A percentile compares a stretch with the other conserved stretches of the same genome.
phyloP scores from a whole-genome alignment of 2,113 vertebrate genomes.

The Thunnus thynnus region DNA sequence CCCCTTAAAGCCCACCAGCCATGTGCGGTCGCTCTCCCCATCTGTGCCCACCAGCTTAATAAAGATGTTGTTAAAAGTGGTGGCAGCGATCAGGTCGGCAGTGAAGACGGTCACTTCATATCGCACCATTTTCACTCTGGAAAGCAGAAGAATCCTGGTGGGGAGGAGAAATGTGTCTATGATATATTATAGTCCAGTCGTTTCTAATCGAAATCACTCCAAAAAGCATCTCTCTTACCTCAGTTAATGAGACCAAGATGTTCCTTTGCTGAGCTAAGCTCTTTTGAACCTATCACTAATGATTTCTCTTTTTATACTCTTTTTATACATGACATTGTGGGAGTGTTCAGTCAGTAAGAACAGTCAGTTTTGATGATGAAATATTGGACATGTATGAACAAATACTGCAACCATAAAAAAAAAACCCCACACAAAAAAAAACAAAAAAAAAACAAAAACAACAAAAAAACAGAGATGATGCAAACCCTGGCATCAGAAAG shows the following conservation, averaged over 20 bases:
- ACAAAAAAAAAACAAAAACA: too few species aligned
- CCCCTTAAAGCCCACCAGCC: not conserved
- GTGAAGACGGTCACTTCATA: slow-evolving; percentile 66
- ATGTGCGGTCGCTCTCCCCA: slow-evolving; percentile 34
- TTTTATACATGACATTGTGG: slow-evolving; percentile 20
- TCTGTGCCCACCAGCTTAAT: slow-evolving; percentile 72
- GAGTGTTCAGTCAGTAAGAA: not conserved
- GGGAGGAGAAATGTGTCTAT: not conserved
- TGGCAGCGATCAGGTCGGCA: accelerated
- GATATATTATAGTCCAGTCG: not conserved
- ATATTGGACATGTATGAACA: not conserved
- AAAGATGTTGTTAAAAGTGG: slow-evolving; percentile 59
- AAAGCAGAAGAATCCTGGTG: not conserved
- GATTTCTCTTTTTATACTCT: slow-evolving; percentile 9
- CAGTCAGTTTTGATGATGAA: not conserved
- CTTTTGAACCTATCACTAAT: not conserved
- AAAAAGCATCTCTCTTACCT: slow-evolving; percentile 27
- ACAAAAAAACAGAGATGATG: not conserved
- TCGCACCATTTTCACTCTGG: slow-evolving; percentile 24
- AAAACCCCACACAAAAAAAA: too few species aligned
- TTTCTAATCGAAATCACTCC: not conserved
- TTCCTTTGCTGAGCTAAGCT: not conserved
- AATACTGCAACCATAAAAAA: not conserved
- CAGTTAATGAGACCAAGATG: not conserved
- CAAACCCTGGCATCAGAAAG: not conserved